These are phyloP conservation scores for Spongia lamella DNA, from an alignment of 37 sponge, comb jelly and placozoan species.

Conservation along the genomic window DNA sequence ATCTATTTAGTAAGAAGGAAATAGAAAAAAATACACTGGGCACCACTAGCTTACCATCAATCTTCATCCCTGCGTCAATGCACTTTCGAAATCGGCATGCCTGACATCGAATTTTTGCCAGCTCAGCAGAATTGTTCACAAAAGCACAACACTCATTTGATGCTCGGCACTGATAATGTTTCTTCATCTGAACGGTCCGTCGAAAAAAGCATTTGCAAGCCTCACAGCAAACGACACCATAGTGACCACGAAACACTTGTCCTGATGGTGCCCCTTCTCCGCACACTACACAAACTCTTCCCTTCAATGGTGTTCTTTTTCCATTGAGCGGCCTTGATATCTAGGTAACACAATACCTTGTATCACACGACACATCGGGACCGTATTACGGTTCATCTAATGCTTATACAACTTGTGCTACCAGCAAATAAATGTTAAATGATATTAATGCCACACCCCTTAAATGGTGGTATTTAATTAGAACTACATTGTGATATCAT, in stretches of 20 bases:
- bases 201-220: slow-evolving; percentile 97
- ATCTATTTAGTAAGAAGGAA: too few species aligned
- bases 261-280: slow-evolving; percentile 49
- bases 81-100: slow-evolving; percentile 91
- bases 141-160: slow-evolving; percentile 8
- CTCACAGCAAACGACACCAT: slow-evolving; percentile 91
- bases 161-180: slow-evolving; percentile 82
- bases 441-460: too few species aligned
- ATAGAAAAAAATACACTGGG: background rate
- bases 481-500: too few species aligned
- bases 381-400: too few species aligned
- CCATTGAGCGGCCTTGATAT: background rate
- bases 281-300: slow-evolving; percentile 77
- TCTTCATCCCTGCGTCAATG: slow-evolving; percentile 85
- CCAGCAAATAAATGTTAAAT: too few species aligned
- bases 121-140: slow-evolving; percentile 42
- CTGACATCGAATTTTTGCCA: slow-evolving; percentile 84
- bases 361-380: too few species aligned
- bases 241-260: slow-evolving; percentile 69
- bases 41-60: slow-evolving; percentile 64
- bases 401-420: too few species aligned
- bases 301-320: slow-evolving; percentile 9
- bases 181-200: slow-evolving; percentile 87
- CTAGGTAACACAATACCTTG: too few species aligned
- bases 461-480: too few species aligned